Evolutionary conservation across 2,113 vertebrate species (phyloP), one percentile per base, ranked within the genome.

Genomic region (Notothenia coriiceps): DNA sequence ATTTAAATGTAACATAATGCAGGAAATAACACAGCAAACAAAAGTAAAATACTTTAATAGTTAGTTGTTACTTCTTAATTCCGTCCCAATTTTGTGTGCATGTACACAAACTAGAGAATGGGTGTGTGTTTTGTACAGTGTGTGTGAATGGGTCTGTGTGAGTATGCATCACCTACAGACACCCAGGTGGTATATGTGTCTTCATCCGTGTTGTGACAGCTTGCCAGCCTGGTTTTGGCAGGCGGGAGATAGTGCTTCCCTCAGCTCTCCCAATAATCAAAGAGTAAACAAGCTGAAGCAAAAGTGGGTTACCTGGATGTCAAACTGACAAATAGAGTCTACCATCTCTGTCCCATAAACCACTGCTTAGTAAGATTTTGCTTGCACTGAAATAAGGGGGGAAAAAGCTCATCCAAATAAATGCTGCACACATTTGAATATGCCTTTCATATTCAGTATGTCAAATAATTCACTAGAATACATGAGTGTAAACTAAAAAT

Each of bases 301-400:
- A 91, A 93, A 94, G 86, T 93, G 92, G 92, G 91, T 93, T 93
- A 93, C 89, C 89, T 87, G 84, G 80, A 88, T 93, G 91, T 93
- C 91, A 94, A 90, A 80, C 87, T 91, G 85, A 91, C 89, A 92
- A 77, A 83, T 83, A 86, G 77, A 85, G 52, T 79, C 71, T 74
- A 55, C 67, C 20, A 61, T 81, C 57, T 74, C 82, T 49, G 68
- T 69, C 70, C 69, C 57, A 43, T 82, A 78, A 84, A 75, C 29
- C 43, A 63, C 63, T 33, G 80, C 79, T 65, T 52, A 22, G 47
- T 40, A 50, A 50, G 60, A 73, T 75, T 72, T 47, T 66, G 20
- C 56, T 64, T 56, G 74, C 49, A 80, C 79, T 88, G 73, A 81
- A 77, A 89, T 82, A 72, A 74, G 29, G 6, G 22, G 40, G 50